Evolutionary conservation across 2,888 invertebrate genomes (phyloP), one percentile per base, ranked within the genome.

Genomic region (Ethmia dodecea): DNA sequence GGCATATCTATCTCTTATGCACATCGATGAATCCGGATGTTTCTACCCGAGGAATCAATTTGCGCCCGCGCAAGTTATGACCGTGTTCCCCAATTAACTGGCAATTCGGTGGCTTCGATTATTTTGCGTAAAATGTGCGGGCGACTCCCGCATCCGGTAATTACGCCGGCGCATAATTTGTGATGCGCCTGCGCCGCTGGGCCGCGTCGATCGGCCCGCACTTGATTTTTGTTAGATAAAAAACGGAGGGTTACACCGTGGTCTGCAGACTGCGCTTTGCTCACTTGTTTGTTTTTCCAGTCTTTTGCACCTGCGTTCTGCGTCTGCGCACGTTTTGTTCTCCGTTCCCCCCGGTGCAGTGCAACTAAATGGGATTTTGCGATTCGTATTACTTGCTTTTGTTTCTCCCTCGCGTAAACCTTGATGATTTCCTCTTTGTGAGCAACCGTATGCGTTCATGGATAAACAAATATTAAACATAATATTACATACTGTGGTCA

Each of bases 81-180:
- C 60, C 76, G 58, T 80, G 83, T 79, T 69, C 71, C 60, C 71
- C 81, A 83, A 86, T 86, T 84, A 86, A 79, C 81, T 76, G 80
- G 72, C 79, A 77, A 84, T 84, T 83, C 84, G 80, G 83, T 81
- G 80, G 83, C 80, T 80, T 76, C 78, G 81, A 80, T 83, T 77
- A 80, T 83, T 83, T 81, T 73, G 83, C 80, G 69, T 76, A 74
- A 77, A 78, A 80, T 70, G 79, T 75, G 75, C 77, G 79, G 80
- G 77, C 74, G 79, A 75, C 78, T 79, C 84, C 83, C 83, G 84
- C 86, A 86, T 86, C 86, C 86, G 84, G 84, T 74, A 76, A 83
- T 86, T 86, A 83, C 65, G 73, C 60, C 63, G 62, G 61, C 72
- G 61, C 72, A 80, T 80, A 80, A 84, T 81, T 81, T 77, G 80